These are phyloP conservation scores for Mandrillus leucophaeus DNA, from an alignment of 2,113 vertebrate species.

Conservation along the genomic window DNA sequence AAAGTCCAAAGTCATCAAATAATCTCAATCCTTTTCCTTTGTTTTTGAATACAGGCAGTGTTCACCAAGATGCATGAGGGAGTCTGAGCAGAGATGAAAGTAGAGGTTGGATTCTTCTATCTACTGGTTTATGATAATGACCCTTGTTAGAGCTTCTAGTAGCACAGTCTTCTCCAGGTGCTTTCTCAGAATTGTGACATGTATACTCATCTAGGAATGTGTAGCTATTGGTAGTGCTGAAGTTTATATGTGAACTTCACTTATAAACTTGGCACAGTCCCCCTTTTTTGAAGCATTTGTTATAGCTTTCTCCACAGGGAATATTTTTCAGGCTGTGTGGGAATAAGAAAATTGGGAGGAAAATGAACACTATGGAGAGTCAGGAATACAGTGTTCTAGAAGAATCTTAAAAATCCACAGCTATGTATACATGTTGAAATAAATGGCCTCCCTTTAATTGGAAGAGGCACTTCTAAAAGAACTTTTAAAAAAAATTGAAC, in stretches of 20 bases:
- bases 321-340: slow-evolving; percentile 5
- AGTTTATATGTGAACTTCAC: neutral
- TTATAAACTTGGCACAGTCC: neutral
- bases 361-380: slow-evolving; percentile 18
- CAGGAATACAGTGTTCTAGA: slow-evolving; percentile 29
- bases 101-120: neutral
- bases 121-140: neutral
- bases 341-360: slow-evolving; percentile 16
- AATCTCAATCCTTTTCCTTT: neutral
- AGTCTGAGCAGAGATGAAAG: neutral
- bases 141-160: neutral
- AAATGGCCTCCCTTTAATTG: slow-evolving; percentile 56
- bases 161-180: neutral
- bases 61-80: neutral
- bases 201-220: neutral
- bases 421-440: slow-evolving; percentile 60
- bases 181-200: neutral
- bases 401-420: slow-evolving; percentile 29
- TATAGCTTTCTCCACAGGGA: neutral
- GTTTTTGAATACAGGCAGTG: neutral
- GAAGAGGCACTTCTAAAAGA: slow-evolving; percentile 59
- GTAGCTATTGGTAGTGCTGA: neutral
- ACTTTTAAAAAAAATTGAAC: slow-evolving; percentile 19
- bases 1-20: neutral
- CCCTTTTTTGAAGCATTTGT: neutral